Base-by-base conservation (phyloP, 2,888 invertebrate genomes). In the Galeruca laticollis region DNA sequence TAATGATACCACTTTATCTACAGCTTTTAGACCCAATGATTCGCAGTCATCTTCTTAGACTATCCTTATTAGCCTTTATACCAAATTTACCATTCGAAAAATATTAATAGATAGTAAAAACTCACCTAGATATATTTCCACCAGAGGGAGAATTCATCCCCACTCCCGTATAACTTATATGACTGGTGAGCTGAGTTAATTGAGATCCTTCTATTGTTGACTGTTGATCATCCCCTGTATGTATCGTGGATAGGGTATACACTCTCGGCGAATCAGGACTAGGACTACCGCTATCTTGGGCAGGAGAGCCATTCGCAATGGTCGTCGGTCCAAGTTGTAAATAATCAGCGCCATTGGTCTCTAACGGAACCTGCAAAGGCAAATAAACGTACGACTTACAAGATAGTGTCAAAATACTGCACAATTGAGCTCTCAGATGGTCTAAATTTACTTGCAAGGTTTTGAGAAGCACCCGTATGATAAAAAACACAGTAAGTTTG, bases 121-220 rank as follows among this genome's bases (percentile, higher is more conserved):
- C 67, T 70, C 52, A 70, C 70, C 70, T 67, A 60, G 67, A 59
- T 59, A 70, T 67, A 49, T 57, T 63, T 60, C 68, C 74, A 8
- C 56, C 59, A 15, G 62, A 65, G 2, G 70, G 70, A 9, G 71
- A 72, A 31, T 71, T 57, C 49, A 76, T 71, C 33, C 72, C 69
- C 11, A 76, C 78, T 11, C 82, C 83, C 8, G 83, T 79, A 65
- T 84, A 84, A 70, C 82, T 84, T 59, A 85, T 85, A 67, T 85
- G 84, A 68, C 79, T 84, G 52, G 84, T 84, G 31, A 85, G 79
- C 65, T 83, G 84, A 3, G 84, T 85, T 9, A 85, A 75, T 70
- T 84, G 84, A 5, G 82, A 80, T 11, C 77, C 76, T 62, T 80
- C 82, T 40, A 80, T 75, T n/a, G 72, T 73, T 59, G 63, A 72